These are phyloP conservation scores for Callocephalon fimbriatum DNA, from an alignment of 2,113 vertebrate genomes.

Conservation along the genomic window DNA sequence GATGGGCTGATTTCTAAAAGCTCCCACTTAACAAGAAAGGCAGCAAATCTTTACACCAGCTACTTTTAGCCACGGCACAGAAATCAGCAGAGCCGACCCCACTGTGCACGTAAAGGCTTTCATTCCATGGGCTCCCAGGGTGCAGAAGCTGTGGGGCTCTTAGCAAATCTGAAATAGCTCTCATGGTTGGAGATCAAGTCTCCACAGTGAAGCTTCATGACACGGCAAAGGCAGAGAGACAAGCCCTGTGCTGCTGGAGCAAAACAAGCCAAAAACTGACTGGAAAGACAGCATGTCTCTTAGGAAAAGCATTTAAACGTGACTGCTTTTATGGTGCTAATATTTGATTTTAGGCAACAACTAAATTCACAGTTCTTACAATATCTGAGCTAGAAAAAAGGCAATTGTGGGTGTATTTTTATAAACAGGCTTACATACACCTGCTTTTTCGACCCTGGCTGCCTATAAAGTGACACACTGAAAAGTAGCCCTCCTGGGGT, in stretches of 20 bases:
- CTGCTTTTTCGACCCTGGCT: background rate
- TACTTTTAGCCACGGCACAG: background rate
- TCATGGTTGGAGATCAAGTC: conserved; percentile 15
- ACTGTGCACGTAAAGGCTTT: background rate
- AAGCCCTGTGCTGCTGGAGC: background rate
- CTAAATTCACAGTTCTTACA: background rate
- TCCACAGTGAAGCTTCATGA: background rate
- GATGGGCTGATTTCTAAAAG: background rate
- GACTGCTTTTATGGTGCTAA: background rate
- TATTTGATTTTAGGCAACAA: background rate
- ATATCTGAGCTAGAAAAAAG: background rate
- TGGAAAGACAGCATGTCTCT: background rate
- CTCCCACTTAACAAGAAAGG: background rate
- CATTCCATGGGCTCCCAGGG: background rate
- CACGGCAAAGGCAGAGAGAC: background rate
- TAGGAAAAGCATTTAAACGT: background rate
- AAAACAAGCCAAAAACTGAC: background rate
- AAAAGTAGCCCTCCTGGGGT: background rate
- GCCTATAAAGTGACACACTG: background rate
- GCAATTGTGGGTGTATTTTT: background rate
- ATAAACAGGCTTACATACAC: background rate
- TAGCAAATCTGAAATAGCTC: conserved; percentile 21
- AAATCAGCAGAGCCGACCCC: background rate
- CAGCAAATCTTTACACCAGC: background rate
- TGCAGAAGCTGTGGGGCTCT: background rate